Evolutionary conservation across 2,113 vertebrate species (phyloP).

Genomic region (Engraulis encrasicolus): DNA sequence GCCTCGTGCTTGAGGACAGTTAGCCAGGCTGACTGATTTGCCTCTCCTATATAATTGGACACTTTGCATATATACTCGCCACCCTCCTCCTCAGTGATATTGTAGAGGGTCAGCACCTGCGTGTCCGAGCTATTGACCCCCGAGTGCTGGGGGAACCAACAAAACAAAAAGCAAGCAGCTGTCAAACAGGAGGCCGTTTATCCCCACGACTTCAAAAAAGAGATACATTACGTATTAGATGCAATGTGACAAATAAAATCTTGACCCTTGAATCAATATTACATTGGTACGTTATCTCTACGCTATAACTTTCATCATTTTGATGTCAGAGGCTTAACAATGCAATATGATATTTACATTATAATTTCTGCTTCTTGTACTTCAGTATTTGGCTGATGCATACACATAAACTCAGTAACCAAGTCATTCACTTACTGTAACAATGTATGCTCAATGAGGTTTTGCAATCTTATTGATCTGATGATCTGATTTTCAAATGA

Average conservation of each 20-base stretch:
- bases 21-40: constrained; percentile 98
- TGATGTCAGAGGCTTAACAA: neutral
- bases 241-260: no score
- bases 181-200: neutral
- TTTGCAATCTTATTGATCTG: neutral
- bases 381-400: neutral
- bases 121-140: constrained; percentile 98
- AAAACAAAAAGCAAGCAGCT: constrained; percentile 38
- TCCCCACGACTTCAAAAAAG: neutral
- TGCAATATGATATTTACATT: neutral
- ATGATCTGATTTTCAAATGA: neutral
- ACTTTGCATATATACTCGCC: constrained; percentile 99
- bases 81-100: constrained; percentile 97
- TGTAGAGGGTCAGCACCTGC: constrained; percentile 97
- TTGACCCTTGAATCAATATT: no score
- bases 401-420: neutral
- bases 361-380: neutral
- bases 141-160: constrained; percentile 89
- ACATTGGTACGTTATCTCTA: neutral
- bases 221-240: neutral
- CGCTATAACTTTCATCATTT: neutral
- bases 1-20: constrained; percentile 90
- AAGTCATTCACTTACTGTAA: neutral
- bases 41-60: constrained; percentile 99
- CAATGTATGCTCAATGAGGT: neutral